Conservation (phyloP, 2,113 vertebrate species). For the Syrrhaptes paradoxus region DNA sequence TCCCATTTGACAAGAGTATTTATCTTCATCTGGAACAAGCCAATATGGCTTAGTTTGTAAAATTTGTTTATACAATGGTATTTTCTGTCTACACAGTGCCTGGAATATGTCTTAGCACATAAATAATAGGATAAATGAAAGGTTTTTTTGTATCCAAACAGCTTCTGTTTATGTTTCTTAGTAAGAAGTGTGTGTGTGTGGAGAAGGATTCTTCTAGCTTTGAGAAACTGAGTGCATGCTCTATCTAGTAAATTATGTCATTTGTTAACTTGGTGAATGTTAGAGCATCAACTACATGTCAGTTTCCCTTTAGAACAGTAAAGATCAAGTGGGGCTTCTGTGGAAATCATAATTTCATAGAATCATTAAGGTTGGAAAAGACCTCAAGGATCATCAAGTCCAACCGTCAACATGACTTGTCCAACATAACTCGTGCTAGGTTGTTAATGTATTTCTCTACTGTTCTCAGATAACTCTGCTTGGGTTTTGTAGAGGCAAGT, state of each 20-base stretch:
- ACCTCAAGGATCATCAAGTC: too few relatives aligned
- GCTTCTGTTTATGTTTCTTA: slow-evolving; percentile 31
- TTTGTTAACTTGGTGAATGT: slow-evolving; percentile 5
- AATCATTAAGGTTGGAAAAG: too few relatives aligned
- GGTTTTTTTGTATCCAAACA: background rate
- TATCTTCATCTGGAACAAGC: background rate
- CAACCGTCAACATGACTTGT: too few relatives aligned
- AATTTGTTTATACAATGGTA: slow-evolving; percentile 7
- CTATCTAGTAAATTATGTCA: background rate
- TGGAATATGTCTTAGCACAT: slow-evolving; percentile 46
- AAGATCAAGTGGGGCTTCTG: background rate
- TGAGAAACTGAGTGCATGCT: background rate
- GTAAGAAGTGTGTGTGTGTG: background rate
- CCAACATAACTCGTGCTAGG: background rate
- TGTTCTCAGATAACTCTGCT: background rate
- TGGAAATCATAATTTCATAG: background rate
- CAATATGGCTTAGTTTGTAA: background rate
- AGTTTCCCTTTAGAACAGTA: background rate
- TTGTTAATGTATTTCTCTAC: background rate
- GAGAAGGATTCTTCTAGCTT: background rate
- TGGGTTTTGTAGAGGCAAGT: background rate
- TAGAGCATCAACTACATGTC: background rate
- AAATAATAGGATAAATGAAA: slow-evolving; percentile 47
- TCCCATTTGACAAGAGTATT: background rate
- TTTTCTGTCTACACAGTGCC: slow-evolving; percentile 15